Base-by-base conservation (phyloP, 2,797 vertebrate genomes). In the Fistularia commersonii region DNA sequence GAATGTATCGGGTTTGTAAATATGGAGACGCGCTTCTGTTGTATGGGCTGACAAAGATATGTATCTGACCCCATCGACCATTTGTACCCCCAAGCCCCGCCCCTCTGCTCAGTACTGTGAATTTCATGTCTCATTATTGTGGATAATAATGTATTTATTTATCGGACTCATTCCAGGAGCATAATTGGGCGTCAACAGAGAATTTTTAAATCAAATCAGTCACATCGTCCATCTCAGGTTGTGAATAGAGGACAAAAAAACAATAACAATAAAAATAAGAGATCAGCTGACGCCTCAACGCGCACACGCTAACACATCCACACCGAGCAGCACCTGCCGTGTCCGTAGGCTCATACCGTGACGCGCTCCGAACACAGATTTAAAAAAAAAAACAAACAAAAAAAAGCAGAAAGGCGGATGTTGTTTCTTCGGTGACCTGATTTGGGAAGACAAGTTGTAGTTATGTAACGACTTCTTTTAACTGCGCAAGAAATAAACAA, bases 1-100 rank as follows among this genome's bases (percentile, higher is more conserved):
- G 81, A 87, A 86, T 83, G 86, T 85, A 86, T 74, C 45, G 68
- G 81, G 65, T 73, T 23, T 88, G 84, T 88, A 87, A 82, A 88
- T 85, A 87, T 48, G 57, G 67, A 84, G 77, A 81, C 75, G 58
- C 71, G 70, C 73, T 68, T 79, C 78, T 72, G 84, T 87, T 83
- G 77, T 77, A 82, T 66, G 11, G 66, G 72, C 66, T 78, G 78
- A 81, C 67, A 56, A 68, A 72, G 71, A 82, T 58, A 76, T 76
- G 77, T 78, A 82, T 62, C 61, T 47, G 69, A 79, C 77, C 60
- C 74, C 14, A 83, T 61, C 79, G 61, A 45, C 75, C 59, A 79
- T 61, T 56, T 76, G 76, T 78, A 79, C 61, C 65, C 65, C 70
- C 23, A 35, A 48, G 43, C 9, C 9, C 11, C 10, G 11, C 61